Percentiles rank a stretch among this genome's conserved stretches.
These are phyloP conservation scores for Oryzias dopingdopingensis DNA, from an alignment of 2,797 vertebrate species.

Conservation along the genomic window DNA sequence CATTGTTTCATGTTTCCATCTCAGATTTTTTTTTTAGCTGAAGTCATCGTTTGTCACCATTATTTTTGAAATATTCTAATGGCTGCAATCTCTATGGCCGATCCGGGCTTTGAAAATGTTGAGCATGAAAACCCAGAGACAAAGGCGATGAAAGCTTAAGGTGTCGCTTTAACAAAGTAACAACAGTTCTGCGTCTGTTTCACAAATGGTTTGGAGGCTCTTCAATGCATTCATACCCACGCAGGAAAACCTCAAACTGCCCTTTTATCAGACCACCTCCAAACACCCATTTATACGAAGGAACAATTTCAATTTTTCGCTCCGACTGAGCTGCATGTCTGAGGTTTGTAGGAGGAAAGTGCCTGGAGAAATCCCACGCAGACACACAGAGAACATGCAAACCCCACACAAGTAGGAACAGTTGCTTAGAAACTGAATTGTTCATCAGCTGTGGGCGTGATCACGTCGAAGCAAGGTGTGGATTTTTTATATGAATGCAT, in stretches of 20 bases:
- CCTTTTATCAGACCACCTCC: slow-evolving; percentile 36
- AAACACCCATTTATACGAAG: slow-evolving; percentile 15
- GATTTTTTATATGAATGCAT: slow-evolving; percentile 49
- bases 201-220: background rate
- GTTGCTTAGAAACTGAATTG: slow-evolving; percentile 69
- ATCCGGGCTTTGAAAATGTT: background rate
- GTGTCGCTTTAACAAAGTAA: background rate
- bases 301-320: slow-evolving; percentile 38
- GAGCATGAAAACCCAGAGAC: background rate
- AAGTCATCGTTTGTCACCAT: too few species aligned
- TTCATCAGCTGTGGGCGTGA: slow-evolving; percentile 61
- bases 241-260: slow-evolving; percentile 12
- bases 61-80: too few species aligned
- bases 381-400: slow-evolving; percentile 52
- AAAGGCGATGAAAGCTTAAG: slow-evolving; percentile 6
- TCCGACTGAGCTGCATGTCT: slow-evolving; percentile 36
- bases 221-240: background rate
- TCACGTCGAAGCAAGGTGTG: slow-evolving; percentile 43
- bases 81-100: background rate
- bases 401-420: slow-evolving; percentile 41
- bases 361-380: slow-evolving; percentile 52
- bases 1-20: too few species aligned
- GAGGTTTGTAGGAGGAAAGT: slow-evolving; percentile 50
- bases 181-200: slow-evolving; percentile 8
- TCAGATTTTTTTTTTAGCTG: too few species aligned